A percentile compares a stretch with the other conserved stretches of the same genome.
These are phyloP conservation scores for Apamea crenata DNA, from an alignment of 2,888 invertebrate genomes.

Conservation along the genomic window DNA sequence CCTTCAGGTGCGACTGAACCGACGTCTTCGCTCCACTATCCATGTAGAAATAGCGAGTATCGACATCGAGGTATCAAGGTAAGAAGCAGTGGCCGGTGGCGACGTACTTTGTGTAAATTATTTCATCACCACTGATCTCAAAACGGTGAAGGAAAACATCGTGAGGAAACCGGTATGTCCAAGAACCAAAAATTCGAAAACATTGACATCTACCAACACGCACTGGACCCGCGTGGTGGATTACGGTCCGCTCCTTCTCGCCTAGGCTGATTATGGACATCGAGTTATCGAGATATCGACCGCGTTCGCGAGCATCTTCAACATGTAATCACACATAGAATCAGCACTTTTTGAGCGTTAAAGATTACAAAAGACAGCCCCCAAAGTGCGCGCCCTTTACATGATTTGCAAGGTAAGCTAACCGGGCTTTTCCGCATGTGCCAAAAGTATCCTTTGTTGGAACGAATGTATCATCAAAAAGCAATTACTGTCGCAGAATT, in stretches of 20 bases:
- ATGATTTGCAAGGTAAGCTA: not conserved
- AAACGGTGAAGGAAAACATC: too few species aligned
- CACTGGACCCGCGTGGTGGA: too few species aligned
- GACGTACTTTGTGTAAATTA: too few species aligned
- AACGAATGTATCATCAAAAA: not conserved
- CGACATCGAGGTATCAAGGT: not conserved
- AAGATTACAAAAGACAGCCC: not conserved
- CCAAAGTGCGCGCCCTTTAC: not conserved
- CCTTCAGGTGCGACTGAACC: not conserved
- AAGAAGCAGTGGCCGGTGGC: too few species aligned
- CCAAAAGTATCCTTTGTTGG: not conserved
- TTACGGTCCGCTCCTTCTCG: too few species aligned
- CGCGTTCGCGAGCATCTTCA: not conserved
- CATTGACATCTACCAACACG: too few species aligned
- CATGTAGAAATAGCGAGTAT: not conserved
- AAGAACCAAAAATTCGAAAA: too few species aligned
- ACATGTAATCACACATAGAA: not conserved
- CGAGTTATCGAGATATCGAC: not conserved
- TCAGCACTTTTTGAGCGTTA: not conserved
- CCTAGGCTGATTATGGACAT: too few species aligned
- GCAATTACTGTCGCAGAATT: slow-evolving; percentile 8
- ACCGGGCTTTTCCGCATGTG: not conserved
- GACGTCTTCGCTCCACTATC: not conserved
- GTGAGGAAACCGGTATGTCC: too few species aligned
- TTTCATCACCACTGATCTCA: too few species aligned